Conservation (phyloP, 1,140 invertebrate genomes). For the Hesperophylax magnus region DNA sequence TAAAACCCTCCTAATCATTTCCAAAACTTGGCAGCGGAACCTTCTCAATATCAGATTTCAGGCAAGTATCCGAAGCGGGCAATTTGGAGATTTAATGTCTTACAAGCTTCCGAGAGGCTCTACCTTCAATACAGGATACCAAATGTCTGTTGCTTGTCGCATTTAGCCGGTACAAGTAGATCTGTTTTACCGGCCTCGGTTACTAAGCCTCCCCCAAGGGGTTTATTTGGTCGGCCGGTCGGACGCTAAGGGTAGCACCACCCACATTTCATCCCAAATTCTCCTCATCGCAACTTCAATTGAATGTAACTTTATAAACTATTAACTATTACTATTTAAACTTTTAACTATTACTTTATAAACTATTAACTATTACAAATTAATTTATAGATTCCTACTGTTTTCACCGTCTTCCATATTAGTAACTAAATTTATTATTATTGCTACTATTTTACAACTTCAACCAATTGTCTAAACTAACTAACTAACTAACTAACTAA, state of each 20-base stretch:
- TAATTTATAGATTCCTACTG: too few relatives aligned
- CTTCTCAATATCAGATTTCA: not conserved
- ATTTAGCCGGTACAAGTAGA: not conserved
- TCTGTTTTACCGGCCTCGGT: not conserved
- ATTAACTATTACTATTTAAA: too few relatives aligned
- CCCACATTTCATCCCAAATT: not conserved
- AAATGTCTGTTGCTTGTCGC: slow-evolving; percentile 29
- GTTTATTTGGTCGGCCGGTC: not conserved
- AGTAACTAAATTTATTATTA: too few relatives aligned
- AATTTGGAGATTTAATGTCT: not conserved
- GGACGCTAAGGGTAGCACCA: not conserved
- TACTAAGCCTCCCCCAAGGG: not conserved
- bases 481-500: too few relatives aligned
- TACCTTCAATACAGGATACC: not conserved
- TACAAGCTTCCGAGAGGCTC: not conserved
- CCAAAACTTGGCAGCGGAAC: not conserved
- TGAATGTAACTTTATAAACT: not conserved
- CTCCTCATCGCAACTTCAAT: not conserved
- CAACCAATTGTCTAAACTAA: too few relatives aligned
- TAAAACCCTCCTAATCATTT: too few relatives aligned
- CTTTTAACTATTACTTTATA: too few relatives aligned
- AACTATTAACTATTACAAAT: too few relatives aligned
- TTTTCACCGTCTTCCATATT: too few relatives aligned
- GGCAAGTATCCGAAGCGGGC: not conserved
- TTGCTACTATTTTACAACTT: too few relatives aligned